A percentile compares a stretch with the other conserved stretches of the same genome.
Evolutionary conservation across 2,113 vertebrate genomes (phyloP).

Genomic region (Larimichthys crocea): DNA sequence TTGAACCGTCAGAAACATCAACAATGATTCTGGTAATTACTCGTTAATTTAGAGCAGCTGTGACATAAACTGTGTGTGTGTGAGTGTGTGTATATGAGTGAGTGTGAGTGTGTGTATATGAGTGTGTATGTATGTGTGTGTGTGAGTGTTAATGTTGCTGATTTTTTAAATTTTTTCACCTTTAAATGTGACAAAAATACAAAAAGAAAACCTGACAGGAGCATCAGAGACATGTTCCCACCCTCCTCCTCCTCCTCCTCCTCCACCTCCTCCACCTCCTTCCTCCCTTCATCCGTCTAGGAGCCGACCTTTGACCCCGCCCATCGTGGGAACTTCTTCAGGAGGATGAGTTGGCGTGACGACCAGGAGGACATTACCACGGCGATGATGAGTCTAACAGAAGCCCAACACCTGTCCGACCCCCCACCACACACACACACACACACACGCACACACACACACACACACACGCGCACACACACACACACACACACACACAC

Average conservation of each 20-base stretch:
- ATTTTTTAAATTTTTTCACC: no score
- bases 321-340: constrained; percentile 81
- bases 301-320: constrained; percentile 74
- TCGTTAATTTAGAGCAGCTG: no score
- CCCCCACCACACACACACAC: not conserved
- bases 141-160: no score
- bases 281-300: constrained; percentile 63
- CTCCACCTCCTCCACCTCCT: not conserved
- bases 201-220: not conserved
- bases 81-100: no score
- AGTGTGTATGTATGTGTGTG: no score
- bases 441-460: constrained; percentile 23
- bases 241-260: constrained; percentile 40
- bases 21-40: no score
- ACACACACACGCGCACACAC: not conserved
- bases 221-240: not conserved
- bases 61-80: no score
- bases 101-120: no score
- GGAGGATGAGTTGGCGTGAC: constrained; percentile 79
- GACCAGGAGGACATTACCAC: constrained; percentile 74
- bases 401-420: constrained; percentile 79
- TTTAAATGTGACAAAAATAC: not conserved
- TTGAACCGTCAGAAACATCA: no score
- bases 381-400: constrained; percentile 84
- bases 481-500: constrained; percentile 9